Evolutionary conservation across 2,113 vertebrate species (phyloP), one percentile per base, ranked within the genome.

Genomic region (Puntigrus tetrazona): DNA sequence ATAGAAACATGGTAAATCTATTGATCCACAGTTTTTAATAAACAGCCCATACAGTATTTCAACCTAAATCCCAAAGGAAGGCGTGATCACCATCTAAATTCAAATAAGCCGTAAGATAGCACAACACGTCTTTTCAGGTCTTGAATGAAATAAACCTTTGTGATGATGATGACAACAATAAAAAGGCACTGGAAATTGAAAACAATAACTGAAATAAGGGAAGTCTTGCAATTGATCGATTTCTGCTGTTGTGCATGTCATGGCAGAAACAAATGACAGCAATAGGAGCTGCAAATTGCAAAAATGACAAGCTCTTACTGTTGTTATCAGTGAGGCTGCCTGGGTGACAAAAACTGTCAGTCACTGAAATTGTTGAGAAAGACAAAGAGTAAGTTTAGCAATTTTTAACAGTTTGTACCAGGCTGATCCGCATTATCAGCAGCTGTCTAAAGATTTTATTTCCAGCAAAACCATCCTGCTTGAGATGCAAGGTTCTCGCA

Each of bases 281-380:
- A 57, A n/a, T 77, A 57, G 50, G 11, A 77, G 31, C 74, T 65
- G 78, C 57, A 65, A 63, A 79, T 31, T 79, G 36, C 57, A 65
- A 65, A n/a, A 79, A 45, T 79, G 57, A 65, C 78, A 65, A 65
- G 25, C 38, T 27, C 38, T 65, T 77, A 77, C 47, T 36, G 50
- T n/a, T 57, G 50, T 55, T 36, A 61, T 79, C 55, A 41, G 18
- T 50, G 72, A 75, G n/a, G 50, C 41, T 65, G 78, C 38, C 2
- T 63, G 36, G 14, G 10, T 45, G 57, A 79, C 57, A 79, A 79
- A 79, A 59, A 63, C 59, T 27, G 72, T 78, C 76, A 78, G 10
- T 78, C 34, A 38, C 29, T 38, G 18, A 41, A 79, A 65, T 38
- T 65, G 78, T 79, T 43, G 57, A 79, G 36, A 63, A 79, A 78